Base-by-base conservation (phyloP, 2,797 vertebrate species). In the Liasis olivaceus region DNA sequence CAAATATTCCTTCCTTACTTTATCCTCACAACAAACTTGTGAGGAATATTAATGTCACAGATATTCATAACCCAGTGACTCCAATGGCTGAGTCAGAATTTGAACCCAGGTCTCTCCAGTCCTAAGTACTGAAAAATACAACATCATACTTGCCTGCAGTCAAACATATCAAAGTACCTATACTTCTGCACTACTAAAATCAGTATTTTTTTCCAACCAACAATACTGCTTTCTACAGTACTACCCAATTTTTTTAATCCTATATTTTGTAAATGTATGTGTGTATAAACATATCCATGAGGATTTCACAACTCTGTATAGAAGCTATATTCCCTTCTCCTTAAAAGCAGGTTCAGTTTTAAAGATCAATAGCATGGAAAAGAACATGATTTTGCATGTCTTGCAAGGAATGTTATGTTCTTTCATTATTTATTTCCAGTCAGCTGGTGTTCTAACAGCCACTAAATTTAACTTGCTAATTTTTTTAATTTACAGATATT, bases 401-500 rank as follows among this genome's bases (percentile, higher is more conserved):
- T 20, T 59, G 20, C 13, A 36, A 91, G 51, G n/a, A 36, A 22
- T 42, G 12, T 64, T 24, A 12, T 12, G 9, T 69, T 13, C 13
- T 13, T 8, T 22, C 26, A 47, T n/a, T 28, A 86, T 26, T 69
- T 69, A 26, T 69, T 87, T 87, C 0, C 11, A 47, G n/a, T n/a
- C 42, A 62, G 63, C 58, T 88, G 36, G 36, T 81, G 60, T 77
- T 63, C 62, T 54, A 89, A 64, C 20, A 58, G 56, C 2, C 85
- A 60, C 85, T 56, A 58, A 84, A 64, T 85, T 89, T 89, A 85
- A 89, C n/a, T 89, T 64, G 47, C 51, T 92, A 58, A 85, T 89
- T 92, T 85, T 72, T 62, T 58, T 51, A 62, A 88, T 60, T 60
- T 91, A 72, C 64, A 87, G 22, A 28, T 64, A 31, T 77, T 42